These are phyloP conservation scores for Lepidothrix coronata DNA, from an alignment of 2,113 vertebrate species.

Conservation along the genomic window DNA sequence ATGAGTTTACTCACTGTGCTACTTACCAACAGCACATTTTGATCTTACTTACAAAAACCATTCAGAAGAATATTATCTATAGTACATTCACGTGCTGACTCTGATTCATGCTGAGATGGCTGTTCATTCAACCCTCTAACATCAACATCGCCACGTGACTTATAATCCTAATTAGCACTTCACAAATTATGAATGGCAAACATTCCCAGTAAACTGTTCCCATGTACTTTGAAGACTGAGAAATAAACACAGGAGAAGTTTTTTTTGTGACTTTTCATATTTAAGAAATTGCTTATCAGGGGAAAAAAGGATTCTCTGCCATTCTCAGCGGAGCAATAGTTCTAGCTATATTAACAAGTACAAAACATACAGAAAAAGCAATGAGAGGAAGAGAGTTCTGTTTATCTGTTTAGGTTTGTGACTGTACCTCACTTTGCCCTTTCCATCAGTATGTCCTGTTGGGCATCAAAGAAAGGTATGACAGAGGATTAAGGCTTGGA, in stretches of 20 bases:
- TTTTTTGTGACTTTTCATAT: neutral
- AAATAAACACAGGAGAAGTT: neutral
- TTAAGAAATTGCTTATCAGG: neutral
- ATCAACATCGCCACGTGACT: neutral
- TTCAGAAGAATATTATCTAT: constrained; percentile 3
- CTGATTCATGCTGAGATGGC: constrained; percentile 29
- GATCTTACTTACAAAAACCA: neutral
- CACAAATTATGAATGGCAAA: constrained; percentile 34
- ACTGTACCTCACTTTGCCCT: neutral
- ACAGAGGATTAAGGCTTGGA: neutral
- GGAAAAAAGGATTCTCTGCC: neutral
- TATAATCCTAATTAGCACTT: neutral
- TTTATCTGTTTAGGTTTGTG: neutral
- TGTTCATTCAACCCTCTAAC: constrained; percentile 31
- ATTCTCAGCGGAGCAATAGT: neutral
- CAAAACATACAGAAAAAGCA: neutral
- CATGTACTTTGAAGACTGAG: neutral
- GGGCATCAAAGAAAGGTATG: neutral
- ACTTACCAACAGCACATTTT: neutral
- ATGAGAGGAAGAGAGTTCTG: neutral
- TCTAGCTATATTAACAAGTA: neutral
- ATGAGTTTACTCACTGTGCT: neutral
- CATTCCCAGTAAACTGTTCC: neutral
- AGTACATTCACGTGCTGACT: neutral
- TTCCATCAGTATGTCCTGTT: neutral